Evolutionary conservation across 2,888 invertebrate genomes (phyloP).

Genomic region (Prosapia bicincta): DNA sequence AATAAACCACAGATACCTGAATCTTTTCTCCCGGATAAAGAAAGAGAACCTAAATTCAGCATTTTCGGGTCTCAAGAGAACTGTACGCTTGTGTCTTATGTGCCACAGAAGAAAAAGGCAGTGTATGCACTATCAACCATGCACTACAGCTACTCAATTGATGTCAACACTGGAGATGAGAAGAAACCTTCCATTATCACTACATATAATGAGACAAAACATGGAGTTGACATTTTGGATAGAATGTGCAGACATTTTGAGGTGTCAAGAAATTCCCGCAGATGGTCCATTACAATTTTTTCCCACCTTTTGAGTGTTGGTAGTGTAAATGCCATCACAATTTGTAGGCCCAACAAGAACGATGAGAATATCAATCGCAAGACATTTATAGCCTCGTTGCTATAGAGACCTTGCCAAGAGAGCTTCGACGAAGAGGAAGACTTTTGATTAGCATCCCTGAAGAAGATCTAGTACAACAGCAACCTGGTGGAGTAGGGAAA

Average conservation of each 20-base stretch:
- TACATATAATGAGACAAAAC: conserved; percentile 9
- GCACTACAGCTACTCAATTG: not conserved
- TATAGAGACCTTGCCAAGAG: no score
- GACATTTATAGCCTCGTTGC: no score
- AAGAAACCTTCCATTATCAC: conserved; percentile 19
- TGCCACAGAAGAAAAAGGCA: no score
- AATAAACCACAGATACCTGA: not conserved
- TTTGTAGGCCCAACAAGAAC: not conserved
- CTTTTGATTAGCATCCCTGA: no score
- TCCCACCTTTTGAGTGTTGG: not conserved
- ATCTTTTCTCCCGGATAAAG: not conserved
- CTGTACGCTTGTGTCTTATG: conserved; percentile 10
- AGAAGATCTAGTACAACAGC: no score
- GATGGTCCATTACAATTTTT: conserved; percentile 14
- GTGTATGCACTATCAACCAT: conserved; percentile 10
- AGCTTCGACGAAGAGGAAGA: no score
- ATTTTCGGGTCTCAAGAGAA: conserved; percentile 15
- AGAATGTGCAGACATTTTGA: conserved; percentile 14
- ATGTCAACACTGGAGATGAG: no score
- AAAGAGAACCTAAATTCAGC: not conserved
- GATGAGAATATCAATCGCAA: no score
- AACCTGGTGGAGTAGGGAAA: no score
- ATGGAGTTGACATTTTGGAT: conserved; percentile 19
- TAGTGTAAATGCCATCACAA: conserved; percentile 4
- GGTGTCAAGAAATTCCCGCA: not conserved